Evolutionary conservation across 2,113 vertebrate genomes (phyloP).

Genomic region (Neoarius graeffei): DNA sequence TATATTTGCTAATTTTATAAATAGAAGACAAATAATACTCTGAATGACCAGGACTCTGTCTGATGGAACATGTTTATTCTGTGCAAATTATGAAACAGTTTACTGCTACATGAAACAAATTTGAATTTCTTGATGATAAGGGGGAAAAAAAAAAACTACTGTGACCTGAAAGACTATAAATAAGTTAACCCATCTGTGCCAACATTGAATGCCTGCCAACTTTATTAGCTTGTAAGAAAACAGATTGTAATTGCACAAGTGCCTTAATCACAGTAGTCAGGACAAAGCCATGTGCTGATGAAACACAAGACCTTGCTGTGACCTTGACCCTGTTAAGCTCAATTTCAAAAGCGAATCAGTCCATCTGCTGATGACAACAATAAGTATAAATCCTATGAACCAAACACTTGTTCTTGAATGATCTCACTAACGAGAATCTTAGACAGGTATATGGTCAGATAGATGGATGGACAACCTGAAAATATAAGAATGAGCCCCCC

Average conservation of each 20-base stretch:
- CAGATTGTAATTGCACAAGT: background rate
- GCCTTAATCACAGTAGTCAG: background rate
- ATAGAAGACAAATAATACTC: background rate
- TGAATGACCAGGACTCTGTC: background rate
- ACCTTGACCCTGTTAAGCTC: background rate
- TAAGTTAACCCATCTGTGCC: background rate
- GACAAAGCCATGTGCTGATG: background rate
- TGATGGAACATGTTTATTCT: background rate
- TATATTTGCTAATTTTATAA: background rate
- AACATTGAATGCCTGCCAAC: background rate
- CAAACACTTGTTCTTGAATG: background rate
- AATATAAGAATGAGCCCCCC: no score
- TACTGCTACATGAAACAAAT: background rate
- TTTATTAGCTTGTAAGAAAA: background rate
- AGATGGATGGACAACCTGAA: no score
- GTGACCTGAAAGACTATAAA: background rate
- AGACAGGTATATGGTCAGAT: no score
- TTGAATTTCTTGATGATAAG: background rate
- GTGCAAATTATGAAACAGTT: background rate
- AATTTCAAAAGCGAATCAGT: background rate
- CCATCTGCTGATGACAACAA: background rate
- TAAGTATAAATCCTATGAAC: background rate
- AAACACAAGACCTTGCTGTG: background rate
- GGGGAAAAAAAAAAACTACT: background rate
- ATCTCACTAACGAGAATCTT: background rate